These are phyloP conservation scores for Thera britannica DNA, from an alignment of 2,888 invertebrate genomes.

Conservation along the genomic window DNA sequence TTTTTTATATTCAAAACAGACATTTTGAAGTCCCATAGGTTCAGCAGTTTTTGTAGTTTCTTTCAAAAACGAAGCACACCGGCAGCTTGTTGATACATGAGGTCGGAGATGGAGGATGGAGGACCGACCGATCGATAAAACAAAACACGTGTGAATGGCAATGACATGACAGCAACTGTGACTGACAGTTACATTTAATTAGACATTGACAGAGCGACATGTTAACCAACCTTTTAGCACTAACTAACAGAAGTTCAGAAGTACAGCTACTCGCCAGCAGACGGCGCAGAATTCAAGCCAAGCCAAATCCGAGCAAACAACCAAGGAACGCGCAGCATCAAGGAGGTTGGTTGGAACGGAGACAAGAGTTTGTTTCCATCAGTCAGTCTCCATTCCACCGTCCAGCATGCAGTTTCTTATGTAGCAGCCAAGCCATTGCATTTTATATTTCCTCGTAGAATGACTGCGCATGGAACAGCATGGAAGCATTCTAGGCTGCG, in stretches of 20 bases:
- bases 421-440: too few species aligned
- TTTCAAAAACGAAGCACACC: neutral
- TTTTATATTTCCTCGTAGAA: too few species aligned
- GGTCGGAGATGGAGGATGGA: neutral
- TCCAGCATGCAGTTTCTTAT: too few species aligned
- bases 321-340: too few species aligned
- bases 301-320: too few species aligned
- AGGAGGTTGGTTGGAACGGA: too few species aligned
- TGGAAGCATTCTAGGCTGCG: too few species aligned
- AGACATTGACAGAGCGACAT: neutral
- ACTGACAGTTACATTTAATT: too few species aligned
- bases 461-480: too few species aligned
- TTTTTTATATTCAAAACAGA: conserved; percentile 45
- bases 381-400: too few species aligned
- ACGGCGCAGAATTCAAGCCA: neutral
- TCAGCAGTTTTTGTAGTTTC: conserved; percentile 8
- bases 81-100: conserved; percentile 14
- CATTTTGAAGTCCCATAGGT: conserved; percentile 50
- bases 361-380: too few species aligned
- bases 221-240: conserved; percentile 1
- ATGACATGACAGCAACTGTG: conserved; percentile 26
- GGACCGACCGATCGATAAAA: conserved; percentile 8
- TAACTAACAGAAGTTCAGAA: neutral
- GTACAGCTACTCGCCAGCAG: neutral
- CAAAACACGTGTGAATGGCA: conserved; percentile 49